Base-by-base conservation (phyloP, 2,888 invertebrate species). In the Torymus aiolomorphi region DNA sequence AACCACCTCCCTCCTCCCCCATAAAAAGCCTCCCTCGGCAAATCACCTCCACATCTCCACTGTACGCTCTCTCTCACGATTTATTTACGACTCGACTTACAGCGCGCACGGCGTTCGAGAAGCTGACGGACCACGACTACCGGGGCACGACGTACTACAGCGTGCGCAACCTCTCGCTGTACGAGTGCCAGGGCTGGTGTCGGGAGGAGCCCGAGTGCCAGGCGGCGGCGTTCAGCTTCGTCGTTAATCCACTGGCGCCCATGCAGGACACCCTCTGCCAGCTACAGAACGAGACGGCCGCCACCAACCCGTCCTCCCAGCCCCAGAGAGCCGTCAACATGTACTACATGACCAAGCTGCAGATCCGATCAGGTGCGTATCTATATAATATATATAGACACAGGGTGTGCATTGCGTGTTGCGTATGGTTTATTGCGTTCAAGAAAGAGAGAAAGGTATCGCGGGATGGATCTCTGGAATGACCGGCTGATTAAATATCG, bases 141-240 rank as follows among this genome's bases (percentile, higher is more conserved):
- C 92, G 96, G 76, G 97, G 97, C 73, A 96, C 95, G 78, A 96
- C 97, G 59, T 97, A 97, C 90, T 97, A 97, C 92, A 97, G 96
- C 74, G 97, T 97, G 74, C 95, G 97, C 89, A 98, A 98, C 91
- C 92, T 97, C 62, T 96, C 97, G 16, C 92, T 98, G 66, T 97
- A 97, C 92, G 97, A 97, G 91, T 98, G 97, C 90, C 97, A 97
- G 89, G 97, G 97, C 52, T 97, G 97, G 97, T 98, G 97, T 90
- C 93, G 97, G 70, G 97, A 97, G 89, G 97, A 97, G 87, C 94
- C 95, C 0, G 97, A 97, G 88, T 97, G 97, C 88, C 96, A 96
- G 88, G 97, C 97, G 1, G 97, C 97, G 5, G 95, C 97, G 2
- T 98, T 97, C 90, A 97, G 97, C 91, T 97, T 97, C 91, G 97